These are phyloP conservation scores for Lates japonicus DNA, from an alignment of 2,797 vertebrate species.

Conservation along the genomic window DNA sequence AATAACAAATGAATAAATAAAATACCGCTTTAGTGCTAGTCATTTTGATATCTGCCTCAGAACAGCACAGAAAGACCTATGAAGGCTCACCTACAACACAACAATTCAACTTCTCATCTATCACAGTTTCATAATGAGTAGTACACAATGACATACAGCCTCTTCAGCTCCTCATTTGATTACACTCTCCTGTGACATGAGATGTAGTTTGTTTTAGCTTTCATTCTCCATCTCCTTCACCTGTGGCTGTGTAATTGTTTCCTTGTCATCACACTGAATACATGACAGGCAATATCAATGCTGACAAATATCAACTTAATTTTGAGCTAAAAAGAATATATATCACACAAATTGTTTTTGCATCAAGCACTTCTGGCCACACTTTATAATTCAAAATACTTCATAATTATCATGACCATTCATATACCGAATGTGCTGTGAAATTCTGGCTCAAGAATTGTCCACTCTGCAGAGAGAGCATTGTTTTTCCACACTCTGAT, in stretches of 20 bases:
- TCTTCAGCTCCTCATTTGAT: background rate
- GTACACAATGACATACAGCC: background rate
- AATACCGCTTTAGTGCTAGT: background rate
- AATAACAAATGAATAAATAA: background rate
- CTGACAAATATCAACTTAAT: background rate
- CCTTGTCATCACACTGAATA: background rate
- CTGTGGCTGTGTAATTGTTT: constrained; percentile 6
- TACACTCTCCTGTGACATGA: background rate
- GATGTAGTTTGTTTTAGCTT: background rate
- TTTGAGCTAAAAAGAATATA: background rate
- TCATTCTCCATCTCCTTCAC: background rate
- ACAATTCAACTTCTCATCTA: background rate
- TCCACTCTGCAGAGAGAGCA: background rate
- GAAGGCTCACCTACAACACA: background rate
- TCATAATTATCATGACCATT: background rate
- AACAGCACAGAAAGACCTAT: background rate
- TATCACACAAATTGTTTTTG: background rate
- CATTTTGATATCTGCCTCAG: background rate
- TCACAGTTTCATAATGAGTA: too few relatives aligned
- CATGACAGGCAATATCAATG: background rate
- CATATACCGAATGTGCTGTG: background rate
- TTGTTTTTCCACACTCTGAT: background rate
- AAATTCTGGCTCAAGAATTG: background rate
- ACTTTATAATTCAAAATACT: too few relatives aligned
- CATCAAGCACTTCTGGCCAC: too few relatives aligned